Evolutionary conservation across 2,888 invertebrate species (phyloP).

Genomic region (Salticus scenicus): DNA sequence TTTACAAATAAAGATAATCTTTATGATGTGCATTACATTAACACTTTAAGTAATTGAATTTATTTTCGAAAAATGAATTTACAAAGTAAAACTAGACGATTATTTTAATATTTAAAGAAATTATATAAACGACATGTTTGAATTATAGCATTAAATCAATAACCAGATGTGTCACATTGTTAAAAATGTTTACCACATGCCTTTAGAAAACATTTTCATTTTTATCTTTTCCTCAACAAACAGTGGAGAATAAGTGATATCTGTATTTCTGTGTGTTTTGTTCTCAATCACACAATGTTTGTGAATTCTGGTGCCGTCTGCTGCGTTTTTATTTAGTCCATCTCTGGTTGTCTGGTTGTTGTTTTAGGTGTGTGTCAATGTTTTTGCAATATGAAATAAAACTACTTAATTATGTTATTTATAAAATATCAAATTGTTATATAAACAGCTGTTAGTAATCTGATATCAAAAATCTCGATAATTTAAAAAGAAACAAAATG

Average conservation of each 20-base stretch:
- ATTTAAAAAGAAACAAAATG: too few relatives aligned
- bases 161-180: neutral
- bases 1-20: too few relatives aligned
- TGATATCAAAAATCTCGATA: too few relatives aligned
- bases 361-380: slow-evolving; percentile 50
- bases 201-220: neutral
- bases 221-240: neutral
- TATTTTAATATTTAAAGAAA: too few relatives aligned
- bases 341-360: slow-evolving; percentile 54
- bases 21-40: too few relatives aligned
- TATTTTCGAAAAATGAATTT: too few relatives aligned
- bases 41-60: too few relatives aligned
- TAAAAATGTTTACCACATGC: slow-evolving; percentile 2
- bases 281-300: neutral
- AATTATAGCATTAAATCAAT: too few relatives aligned
- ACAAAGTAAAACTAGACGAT: too few relatives aligned
- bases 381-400: slow-evolving; percentile 45
- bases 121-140: too few relatives aligned
- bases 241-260: neutral
- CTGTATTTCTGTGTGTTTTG: neutral
- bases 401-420: slow-evolving; percentile 24
- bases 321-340: slow-evolving; percentile 17
- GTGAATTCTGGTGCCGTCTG: neutral
- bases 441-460: neutral
- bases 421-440: neutral